Evolutionary conservation across 2,113 vertebrate genomes (phyloP).

Genomic region (Tragelaphus buxtoni): DNA sequence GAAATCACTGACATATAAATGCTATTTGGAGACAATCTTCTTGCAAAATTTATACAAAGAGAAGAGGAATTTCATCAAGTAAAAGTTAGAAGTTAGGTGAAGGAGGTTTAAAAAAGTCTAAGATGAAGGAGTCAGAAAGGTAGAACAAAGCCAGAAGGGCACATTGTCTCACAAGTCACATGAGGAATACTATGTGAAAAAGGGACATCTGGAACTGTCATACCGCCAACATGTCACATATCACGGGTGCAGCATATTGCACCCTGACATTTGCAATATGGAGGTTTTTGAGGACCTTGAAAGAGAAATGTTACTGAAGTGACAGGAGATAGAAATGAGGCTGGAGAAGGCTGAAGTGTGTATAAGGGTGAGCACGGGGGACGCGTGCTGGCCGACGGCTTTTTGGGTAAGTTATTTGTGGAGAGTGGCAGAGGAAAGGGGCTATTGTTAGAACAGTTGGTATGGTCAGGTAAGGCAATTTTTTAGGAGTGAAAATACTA

Average conservation of each 20-base stretch:
- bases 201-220: not conserved
- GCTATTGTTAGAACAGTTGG: not conserved
- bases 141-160: not conserved
- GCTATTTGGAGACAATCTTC: not conserved
- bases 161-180: not conserved
- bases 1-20: not conserved
- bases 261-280: not conserved
- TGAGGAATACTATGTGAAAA: not conserved
- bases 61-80: not conserved
- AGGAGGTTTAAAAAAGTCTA: not conserved
- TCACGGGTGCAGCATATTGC: not conserved
- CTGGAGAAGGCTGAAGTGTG: not conserved
- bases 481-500: not conserved
- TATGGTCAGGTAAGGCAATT: not conserved
- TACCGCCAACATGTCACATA: not conserved
- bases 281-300: not conserved
- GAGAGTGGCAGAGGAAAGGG: not conserved
- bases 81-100: not conserved
- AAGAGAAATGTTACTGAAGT: not conserved
- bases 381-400: not conserved
- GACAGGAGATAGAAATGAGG: not conserved
- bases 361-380: not conserved
- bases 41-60: not conserved
- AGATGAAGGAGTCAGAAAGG: not conserved
- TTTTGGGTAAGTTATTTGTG: not conserved